Evolutionary conservation across 2,888 invertebrate genomes (phyloP), one percentile per base, ranked within the genome.

Genomic region (Campoplex nolae): DNA sequence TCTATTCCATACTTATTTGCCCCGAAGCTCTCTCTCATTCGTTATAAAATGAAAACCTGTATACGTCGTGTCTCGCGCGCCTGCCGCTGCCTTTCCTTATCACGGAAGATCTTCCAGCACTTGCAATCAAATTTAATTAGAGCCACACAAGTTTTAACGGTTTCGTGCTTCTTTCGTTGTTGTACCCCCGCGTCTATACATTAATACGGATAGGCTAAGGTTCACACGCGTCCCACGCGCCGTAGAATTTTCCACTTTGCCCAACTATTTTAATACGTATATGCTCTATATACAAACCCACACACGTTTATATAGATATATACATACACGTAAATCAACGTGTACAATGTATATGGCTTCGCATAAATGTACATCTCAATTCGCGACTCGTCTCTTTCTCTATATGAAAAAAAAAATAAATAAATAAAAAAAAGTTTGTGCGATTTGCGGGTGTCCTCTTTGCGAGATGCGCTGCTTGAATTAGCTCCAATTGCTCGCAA

Each of bases 141-240:
- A 73, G 67, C 76, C 75, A 77, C 70, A 76, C 38, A 71, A 62
- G 70, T 83, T 83, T 83, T 77, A 83, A 83, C 76, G 76, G 83
- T 83, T 81, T 35, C 48, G 23, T 73, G 71, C 48, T 48, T 48
- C 6, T 80, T 11, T 45, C 68, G 23, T 42, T 65, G 9, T n/a
- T 65, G 9, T n/a, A 67, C 67, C 8, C 16, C 35, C 42, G 35
- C 23, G 6, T n/a, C 13, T 45, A 3, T 42, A 42, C 9, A 42
- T 42, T 1, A 8, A 42, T n/a, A 62, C 79, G 32, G 38, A 79
- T 16, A 38, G 84, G 85, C 88, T 83, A 86, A 82, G 89, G 91
- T 92, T 92, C 91, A 91, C 92, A 90, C 88, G 89, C 89, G 86
- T 91, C 90, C 89, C 90, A 90, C 90, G 90, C 90, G 88, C 81